Evolutionary conservation across 2,797 vertebrate species (phyloP).

Genomic region (Rhinogobio ventralis): DNA sequence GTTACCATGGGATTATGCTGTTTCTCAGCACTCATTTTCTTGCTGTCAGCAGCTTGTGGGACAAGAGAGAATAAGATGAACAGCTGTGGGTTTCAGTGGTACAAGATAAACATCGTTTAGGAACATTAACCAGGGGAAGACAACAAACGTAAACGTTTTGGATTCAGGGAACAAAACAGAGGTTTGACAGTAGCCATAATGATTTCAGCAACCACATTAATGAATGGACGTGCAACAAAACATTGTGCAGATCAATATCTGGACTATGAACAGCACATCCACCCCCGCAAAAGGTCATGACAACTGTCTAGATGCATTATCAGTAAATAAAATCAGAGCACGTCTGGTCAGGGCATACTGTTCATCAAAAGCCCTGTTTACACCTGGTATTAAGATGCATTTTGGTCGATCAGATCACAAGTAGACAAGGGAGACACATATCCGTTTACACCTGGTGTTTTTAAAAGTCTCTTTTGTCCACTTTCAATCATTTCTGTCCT

Average conservation of each 20-base stretch:
- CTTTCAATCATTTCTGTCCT: too few species aligned
- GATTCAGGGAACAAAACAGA: neutral
- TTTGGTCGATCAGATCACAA: too few species aligned
- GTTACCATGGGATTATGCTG: neutral
- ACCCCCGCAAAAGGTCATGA: constrained; percentile 18
- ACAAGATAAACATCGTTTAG: constrained; percentile 31
- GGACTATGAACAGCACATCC: neutral
- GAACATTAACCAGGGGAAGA: constrained; percentile 20
- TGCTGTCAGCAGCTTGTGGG: constrained; percentile 17
- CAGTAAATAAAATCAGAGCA: constrained; percentile 34
- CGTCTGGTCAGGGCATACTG: neutral
- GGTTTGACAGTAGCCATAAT: constrained; percentile 2
- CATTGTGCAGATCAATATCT: constrained; percentile 4
- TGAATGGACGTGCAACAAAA: constrained; percentile 19
- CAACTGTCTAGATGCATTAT: constrained; percentile 31
- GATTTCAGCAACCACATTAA: constrained; percentile 9
- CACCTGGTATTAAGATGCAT: too few species aligned
- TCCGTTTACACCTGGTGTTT: too few species aligned
- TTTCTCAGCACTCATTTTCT: constrained; percentile 3
- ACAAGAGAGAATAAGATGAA: constrained; percentile 12
- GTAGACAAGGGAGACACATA: too few species aligned
- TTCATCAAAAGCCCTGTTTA: neutral
- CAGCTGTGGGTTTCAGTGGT: constrained; percentile 25
- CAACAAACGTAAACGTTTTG: constrained; percentile 13
- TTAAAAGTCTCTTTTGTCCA: too few species aligned